Conservation (phyloP, 1,140 invertebrate genomes). For the Steinernema khuongi region DNA sequence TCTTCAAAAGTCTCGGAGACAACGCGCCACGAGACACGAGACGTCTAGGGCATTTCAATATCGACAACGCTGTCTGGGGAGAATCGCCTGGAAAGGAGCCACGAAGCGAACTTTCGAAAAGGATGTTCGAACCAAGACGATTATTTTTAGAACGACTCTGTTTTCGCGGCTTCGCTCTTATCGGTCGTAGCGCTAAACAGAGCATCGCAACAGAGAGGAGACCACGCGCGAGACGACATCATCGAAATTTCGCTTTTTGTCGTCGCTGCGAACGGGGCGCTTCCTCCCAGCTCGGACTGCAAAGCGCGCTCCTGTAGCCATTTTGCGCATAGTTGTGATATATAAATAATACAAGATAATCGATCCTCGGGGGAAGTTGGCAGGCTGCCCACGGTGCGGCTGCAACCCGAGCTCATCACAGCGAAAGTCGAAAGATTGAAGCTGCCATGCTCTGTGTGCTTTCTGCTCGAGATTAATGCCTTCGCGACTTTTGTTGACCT, state of each 20-base stretch:
- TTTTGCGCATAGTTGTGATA: no score
- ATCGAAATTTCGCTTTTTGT: neutral
- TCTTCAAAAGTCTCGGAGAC: no score
- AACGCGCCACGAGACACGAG: no score
- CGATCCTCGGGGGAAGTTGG: neutral
- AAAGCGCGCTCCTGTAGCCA: no score
- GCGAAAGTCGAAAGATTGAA: no score
- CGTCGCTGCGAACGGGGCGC: neutral
- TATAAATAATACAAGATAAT: neutral
- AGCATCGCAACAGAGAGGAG: neutral
- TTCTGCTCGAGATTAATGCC: no score
- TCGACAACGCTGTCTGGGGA: no score
- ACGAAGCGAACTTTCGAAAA: neutral
- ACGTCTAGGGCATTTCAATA: no score
- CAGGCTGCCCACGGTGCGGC: neutral
- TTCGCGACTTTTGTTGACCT: no score
- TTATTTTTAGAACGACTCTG: constrained; percentile 6
- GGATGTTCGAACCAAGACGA: neutral
- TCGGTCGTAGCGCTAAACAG: neutral
- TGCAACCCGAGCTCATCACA: neutral
- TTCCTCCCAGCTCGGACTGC: no score
- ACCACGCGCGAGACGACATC: neutral
- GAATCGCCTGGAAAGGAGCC: neutral
- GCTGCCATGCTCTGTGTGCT: no score
- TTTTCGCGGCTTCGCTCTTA: constrained; percentile 8